Base-by-base conservation (phyloP, 2,888 invertebrate species). In the Camponotus fellah region DNA sequence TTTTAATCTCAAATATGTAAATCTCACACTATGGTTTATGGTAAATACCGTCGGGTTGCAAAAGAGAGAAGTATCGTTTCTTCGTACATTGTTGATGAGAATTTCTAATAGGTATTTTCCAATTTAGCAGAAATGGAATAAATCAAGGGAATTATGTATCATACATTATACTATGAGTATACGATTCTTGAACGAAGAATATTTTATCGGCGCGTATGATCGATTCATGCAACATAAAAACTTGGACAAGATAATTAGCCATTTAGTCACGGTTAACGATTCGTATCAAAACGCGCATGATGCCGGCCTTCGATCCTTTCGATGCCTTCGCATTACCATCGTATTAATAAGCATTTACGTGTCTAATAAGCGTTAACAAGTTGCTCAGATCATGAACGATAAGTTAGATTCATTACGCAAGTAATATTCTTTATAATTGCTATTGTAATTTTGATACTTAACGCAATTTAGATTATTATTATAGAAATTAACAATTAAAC, bases 201-300 rank as follows among this genome's bases (percentile, higher is more conserved):
- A 60, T 46, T 60, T 60, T 80, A 80, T 80, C 79, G 72, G 58
- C 14, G 58, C 69, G 21, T 65, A 77, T 53, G 79, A 85, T 64
- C 62, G 64, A 85, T 83, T 83, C 75, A 32, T 43, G 32, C 53
- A 53, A 56, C 40, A 40, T 76, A 77, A 76, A 81, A 71, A 76
- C 21, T 26, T 46, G 60, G 84, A 75, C 75, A 68, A 66, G 82
- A 82, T 76, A 83, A 85, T 85, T 85, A 83, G 76, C 83, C 85
- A 71, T 77, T 77, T 77, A 71, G 83, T 58, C 85, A 76, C 83
- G 76, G 69, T 64, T 83, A 76, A 83, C 82, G 85, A 85, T 71
- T 85, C 84, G 84, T 75, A 75, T 82, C 82, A 68, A 82, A 82
- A 60, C 81, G 74, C 62, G 66, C n/a, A 72, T 46, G 79, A 72